Base-by-base conservation (phyloP, 2,113 vertebrate species). In the Myocastor coypus region DNA sequence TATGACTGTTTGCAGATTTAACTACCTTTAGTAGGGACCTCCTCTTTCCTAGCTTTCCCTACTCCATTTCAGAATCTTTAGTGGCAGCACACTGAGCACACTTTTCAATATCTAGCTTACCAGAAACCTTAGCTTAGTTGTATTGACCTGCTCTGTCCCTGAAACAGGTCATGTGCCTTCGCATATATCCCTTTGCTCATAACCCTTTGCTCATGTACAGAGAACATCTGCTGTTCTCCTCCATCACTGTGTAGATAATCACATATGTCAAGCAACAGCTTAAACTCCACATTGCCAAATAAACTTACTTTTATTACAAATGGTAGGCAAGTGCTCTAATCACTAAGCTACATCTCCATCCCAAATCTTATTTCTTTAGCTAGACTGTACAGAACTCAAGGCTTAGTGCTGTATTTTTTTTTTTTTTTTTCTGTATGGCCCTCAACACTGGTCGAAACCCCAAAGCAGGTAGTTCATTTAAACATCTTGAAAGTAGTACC, bases 271-370 rank as follows among this genome's bases (percentile, higher is more conserved):
- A 89, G 84, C 34, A 87, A 34, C 55, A 83, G 85, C 42, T 75
- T 83, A 80, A 75, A 50, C 63, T 42, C 20, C 55, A 46, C 46
- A 78, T 75, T 92, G 87, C 64, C 92, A 89, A 69, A 87, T 64
- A 80, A 86, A 61, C 46, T 55, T 88, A 71, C 78, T 34, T 88
- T 73, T 19, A 50, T 81, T 86, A 28, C 30, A 64, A 32, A 34
- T 85, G 63, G 28, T 66, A 66, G 42, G 32, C 28, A 32, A 66
- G 4, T 50, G 30, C 42, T 66, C 42, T 46, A 34, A 50, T 66
- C 30, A 52, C 46, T 34, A 32, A 55, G 50, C 26, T 55, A 32
- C 52, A 82, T n/a, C 20, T 37, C 9, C 32, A 75, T 17, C 57
- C 26, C 57, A 10, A 34, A 17, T 90, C 52, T 87, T 57, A 42